Evolutionary conservation across 2,113 vertebrate genomes (phyloP).

Genomic region (Pomatostomus ruficeps): DNA sequence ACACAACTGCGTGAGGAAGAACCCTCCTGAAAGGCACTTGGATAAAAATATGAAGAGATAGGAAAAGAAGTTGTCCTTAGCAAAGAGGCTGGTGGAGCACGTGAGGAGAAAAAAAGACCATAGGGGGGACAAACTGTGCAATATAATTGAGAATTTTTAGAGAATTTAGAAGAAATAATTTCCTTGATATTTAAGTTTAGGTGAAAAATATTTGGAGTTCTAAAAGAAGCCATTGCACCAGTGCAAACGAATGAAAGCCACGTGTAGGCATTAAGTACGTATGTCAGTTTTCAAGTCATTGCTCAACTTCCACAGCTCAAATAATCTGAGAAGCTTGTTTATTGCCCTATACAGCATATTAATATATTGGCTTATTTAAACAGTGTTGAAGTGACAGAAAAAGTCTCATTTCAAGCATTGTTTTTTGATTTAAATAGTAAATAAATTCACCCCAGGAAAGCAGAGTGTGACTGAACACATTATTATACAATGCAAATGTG

Average conservation of each 20-base stretch:
- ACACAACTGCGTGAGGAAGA: neutral
- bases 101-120: neutral
- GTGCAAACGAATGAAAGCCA: neutral
- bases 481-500: neutral
- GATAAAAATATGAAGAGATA: neutral
- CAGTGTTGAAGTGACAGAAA: neutral
- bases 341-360: neutral
- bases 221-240: neutral
- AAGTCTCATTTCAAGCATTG: neutral
- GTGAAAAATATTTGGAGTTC: neutral
- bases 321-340: neutral
- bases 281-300: neutral
- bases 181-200: neutral
- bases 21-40: neutral
- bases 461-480: neutral
- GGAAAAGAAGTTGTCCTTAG: neutral
- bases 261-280: neutral
- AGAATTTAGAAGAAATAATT: neutral
- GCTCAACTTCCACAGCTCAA: neutral
- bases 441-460: neutral
- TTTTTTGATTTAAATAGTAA: neutral
- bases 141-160: neutral
- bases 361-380: neutral
- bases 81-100: neutral
- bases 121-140: neutral